Conservation (phyloP, 2,113 vertebrate species). For the Clarias macrocephalus region DNA sequence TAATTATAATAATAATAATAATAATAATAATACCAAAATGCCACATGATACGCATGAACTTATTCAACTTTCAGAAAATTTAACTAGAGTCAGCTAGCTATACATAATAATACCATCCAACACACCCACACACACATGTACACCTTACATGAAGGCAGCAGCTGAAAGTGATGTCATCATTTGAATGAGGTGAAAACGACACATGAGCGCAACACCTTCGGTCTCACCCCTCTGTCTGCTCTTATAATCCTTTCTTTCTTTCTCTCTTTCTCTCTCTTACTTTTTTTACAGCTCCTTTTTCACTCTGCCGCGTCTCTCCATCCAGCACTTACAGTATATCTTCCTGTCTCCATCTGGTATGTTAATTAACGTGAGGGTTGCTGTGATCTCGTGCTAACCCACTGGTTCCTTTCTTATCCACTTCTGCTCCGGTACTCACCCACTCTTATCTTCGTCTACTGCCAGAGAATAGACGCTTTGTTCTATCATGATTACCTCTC, state of each 20-base stretch:
- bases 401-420: slow-evolving; percentile 56
- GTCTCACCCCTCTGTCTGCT: background rate
- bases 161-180: slow-evolving; percentile 13
- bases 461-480: slow-evolving; percentile 49
- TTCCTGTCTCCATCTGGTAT: slow-evolving; percentile 33
- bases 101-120: background rate
- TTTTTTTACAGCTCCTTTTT: background rate
- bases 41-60: background rate
- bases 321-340: background rate
- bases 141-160: background rate
- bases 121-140: background rate
- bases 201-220: background rate
- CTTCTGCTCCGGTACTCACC: slow-evolving; percentile 31
- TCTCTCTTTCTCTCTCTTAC: background rate
- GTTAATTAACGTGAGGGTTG: slow-evolving; percentile 40
- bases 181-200: slow-evolving; percentile 24
- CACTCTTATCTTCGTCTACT: slow-evolving; percentile 36
- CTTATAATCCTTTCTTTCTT: background rate
- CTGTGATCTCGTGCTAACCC: slow-evolving; percentile 50
- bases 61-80: background rate
- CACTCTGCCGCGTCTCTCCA: background rate
- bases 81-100: background rate
- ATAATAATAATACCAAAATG: background rate
- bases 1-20: too few relatives aligned
- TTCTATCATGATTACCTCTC: slow-evolving; percentile 37